A percentile compares a stretch with the other conserved stretches of the same genome.
These are phyloP conservation scores for Takifugu bimaculatus DNA, from an alignment of 2,113 vertebrate genomes.

Conservation along the genomic window DNA sequence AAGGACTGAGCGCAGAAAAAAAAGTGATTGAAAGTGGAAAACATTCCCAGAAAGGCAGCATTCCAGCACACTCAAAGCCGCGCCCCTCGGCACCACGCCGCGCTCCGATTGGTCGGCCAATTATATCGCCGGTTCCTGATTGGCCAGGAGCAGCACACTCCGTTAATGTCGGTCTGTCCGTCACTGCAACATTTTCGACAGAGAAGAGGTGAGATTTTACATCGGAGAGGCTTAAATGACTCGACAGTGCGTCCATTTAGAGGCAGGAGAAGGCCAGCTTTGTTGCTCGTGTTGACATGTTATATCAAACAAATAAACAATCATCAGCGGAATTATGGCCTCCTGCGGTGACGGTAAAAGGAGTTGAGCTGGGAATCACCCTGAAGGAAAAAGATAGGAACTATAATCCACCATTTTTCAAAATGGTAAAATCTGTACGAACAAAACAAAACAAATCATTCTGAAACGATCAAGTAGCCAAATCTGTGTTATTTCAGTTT, in stretches of 20 bases:
- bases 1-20: constrained; percentile 64
- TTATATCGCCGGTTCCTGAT: constrained; percentile 33
- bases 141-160: constrained; percentile 30
- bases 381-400: background rate
- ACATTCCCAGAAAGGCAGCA: constrained; percentile 76
- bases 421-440: no score
- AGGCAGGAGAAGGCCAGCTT: constrained; percentile 63
- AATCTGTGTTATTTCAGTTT: no score
- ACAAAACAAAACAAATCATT: no score
- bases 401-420: background rate
- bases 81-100: constrained; percentile 26
- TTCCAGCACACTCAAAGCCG: constrained; percentile 49
- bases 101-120: constrained; percentile 49
- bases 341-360: constrained; percentile 43
- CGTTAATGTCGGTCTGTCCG: constrained; percentile 47
- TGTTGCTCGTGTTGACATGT: constrained; percentile 68
- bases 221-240: constrained; percentile 64
- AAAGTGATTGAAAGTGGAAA: constrained; percentile 76
- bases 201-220: constrained; percentile 72
- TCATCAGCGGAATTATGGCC: constrained; percentile 57
- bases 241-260: constrained; percentile 70
- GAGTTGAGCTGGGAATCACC: constrained; percentile 13
- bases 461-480: no score
- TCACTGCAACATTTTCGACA: constrained; percentile 57
- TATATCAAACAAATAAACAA: constrained; percentile 75